Evolutionary conservation across 2,888 invertebrate genomes (phyloP).

Genomic region (Hedychridium roseum): DNA sequence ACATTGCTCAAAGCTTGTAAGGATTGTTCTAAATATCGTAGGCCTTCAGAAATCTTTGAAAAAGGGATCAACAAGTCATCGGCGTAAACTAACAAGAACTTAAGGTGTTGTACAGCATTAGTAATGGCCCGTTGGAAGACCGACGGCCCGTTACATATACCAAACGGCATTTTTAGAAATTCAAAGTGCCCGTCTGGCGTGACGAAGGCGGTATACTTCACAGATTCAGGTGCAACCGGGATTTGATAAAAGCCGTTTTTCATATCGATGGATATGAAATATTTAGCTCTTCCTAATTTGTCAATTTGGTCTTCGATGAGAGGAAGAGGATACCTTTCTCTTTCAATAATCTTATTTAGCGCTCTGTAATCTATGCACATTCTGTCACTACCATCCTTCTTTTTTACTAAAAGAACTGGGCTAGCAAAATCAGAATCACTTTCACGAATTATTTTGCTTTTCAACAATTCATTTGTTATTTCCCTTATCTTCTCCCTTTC

Average conservation of each 20-base stretch:
- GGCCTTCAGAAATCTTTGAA: slow-evolving; percentile 29
- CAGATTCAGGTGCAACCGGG: slow-evolving; percentile 3
- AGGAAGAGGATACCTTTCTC: slow-evolving; percentile 5
- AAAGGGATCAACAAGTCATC: slow-evolving; percentile 43
- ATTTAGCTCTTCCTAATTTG: not conserved
- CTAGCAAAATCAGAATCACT: slow-evolving; percentile 4
- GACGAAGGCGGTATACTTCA: slow-evolving; percentile 30
- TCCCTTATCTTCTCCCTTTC: not conserved
- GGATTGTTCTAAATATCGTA: slow-evolving; percentile 25
- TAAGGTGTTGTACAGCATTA: slow-evolving; percentile 23
- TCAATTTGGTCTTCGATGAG: slow-evolving; percentile 4
- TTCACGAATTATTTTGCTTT: slow-evolving; percentile 3
- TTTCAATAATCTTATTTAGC: slow-evolving; percentile 3
- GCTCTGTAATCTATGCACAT: too few relatives aligned
- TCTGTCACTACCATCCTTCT: not conserved
- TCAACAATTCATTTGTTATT: not conserved
- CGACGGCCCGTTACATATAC: slow-evolving; percentile 39
- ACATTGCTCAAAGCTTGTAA: slow-evolving; percentile 28
- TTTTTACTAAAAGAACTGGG: slow-evolving; percentile 1
- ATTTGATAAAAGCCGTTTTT: slow-evolving; percentile 7
- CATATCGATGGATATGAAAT: slow-evolving; percentile 1
- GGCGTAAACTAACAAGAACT: slow-evolving; percentile 33
- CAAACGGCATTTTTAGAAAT: slow-evolving; percentile 43
- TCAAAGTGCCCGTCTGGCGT: slow-evolving; percentile 41
- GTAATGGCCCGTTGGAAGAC: slow-evolving; percentile 41